Conservation (phyloP, 2,797 vertebrate species). For the Scolopax rusticola region DNA sequence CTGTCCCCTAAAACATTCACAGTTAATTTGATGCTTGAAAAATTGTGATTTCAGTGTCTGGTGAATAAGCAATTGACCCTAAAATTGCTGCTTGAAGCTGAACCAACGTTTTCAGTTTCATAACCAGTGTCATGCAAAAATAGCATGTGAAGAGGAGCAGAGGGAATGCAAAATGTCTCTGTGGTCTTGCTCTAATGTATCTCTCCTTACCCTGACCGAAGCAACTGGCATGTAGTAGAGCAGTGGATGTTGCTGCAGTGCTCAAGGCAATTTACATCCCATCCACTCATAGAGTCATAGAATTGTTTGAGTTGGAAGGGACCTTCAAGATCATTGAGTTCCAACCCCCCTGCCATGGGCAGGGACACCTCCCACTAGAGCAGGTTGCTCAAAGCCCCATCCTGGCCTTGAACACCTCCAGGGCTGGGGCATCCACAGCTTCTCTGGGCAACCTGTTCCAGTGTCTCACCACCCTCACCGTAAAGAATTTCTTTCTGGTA, state of each 20-base stretch:
- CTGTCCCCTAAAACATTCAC: slow-evolving; percentile 7
- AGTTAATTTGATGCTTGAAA: slow-evolving; percentile 60
- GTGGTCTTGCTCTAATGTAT: not conserved
- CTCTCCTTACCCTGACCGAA: not conserved
- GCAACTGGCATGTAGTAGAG: not conserved
- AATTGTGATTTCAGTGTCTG: slow-evolving; percentile 57
- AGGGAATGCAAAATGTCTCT: not conserved
- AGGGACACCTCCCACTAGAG: too few relatives aligned
- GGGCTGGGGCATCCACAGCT: too few relatives aligned
- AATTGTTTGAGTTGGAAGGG: too few relatives aligned
- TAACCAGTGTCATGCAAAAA: slow-evolving; percentile 22
- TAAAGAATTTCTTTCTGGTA: too few relatives aligned
- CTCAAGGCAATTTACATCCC: not conserved
- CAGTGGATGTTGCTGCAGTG: not conserved
- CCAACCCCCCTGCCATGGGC: too few relatives aligned
- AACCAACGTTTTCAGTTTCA: slow-evolving; percentile 43
- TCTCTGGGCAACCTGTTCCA: too few relatives aligned
- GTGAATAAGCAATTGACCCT: slow-evolving; percentile 65
- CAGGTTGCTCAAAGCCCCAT: too few relatives aligned
- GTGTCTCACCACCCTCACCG: too few relatives aligned
- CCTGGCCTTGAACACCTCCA: too few relatives aligned
- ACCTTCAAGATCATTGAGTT: too few relatives aligned
- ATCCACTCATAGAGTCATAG: not conserved
- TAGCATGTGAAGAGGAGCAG: not conserved
- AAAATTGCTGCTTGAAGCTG: slow-evolving; percentile 68